phyloP scores from a whole-genome alignment of 2,888 invertebrate genomes.

The Nebria brevicollis region DNA sequence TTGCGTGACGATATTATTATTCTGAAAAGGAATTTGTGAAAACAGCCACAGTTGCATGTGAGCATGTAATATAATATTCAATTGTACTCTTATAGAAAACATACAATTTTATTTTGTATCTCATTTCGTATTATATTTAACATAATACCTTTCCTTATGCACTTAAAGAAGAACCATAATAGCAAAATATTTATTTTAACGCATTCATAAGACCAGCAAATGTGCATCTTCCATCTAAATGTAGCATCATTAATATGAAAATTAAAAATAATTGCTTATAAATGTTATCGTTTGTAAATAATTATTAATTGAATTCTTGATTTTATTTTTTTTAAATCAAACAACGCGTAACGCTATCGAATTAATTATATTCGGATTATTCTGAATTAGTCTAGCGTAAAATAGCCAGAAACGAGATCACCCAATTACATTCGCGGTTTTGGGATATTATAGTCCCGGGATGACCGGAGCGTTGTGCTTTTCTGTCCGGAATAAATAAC shows the following conservation, averaged over 20 bases:
- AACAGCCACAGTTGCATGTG: not conserved
- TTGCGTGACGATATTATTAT: constrained; percentile 8
- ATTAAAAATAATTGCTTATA: too few species aligned
- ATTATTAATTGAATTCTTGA: too few species aligned
- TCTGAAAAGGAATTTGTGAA: not conserved
- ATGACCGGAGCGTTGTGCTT: not conserved
- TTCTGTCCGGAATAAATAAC: not conserved
- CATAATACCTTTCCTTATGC: not conserved
- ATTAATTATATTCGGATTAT: not conserved
- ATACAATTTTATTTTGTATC: not conserved
- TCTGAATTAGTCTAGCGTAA: not conserved
- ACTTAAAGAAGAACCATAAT: not conserved
- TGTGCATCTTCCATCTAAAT: too few species aligned
- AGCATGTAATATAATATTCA: not conserved
- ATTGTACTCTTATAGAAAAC: not conserved
- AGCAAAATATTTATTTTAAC: too few species aligned
- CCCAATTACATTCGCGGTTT: not conserved
- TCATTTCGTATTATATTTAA: not conserved
- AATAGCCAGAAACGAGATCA: not conserved
- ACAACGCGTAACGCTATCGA: not conserved
- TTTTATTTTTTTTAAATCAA: not conserved
- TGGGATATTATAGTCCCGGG: not conserved
- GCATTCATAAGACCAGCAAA: too few species aligned
- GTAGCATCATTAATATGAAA: too few species aligned
- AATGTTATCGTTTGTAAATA: too few species aligned